Percentiles rank a stretch among this genome's conserved stretches.
Evolutionary conservation across 2,888 invertebrate species (phyloP).

Genomic region (Taphrorychus bicolor): DNA sequence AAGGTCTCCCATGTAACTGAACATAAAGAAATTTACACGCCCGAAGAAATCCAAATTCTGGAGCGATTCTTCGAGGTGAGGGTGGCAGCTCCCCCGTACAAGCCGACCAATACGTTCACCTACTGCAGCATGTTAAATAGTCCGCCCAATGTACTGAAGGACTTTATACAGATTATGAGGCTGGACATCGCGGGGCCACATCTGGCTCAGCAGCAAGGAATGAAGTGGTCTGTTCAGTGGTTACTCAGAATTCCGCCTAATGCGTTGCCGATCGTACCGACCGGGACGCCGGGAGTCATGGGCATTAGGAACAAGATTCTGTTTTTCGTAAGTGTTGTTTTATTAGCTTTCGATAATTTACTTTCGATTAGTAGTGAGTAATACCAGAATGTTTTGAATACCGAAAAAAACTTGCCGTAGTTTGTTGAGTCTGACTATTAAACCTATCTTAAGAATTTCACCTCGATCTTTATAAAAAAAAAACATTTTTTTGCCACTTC

Average conservation of each 20-base stretch:
- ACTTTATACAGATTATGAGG: slow-evolving; percentile 88
- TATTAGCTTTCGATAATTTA: background rate
- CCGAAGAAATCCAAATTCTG: slow-evolving; percentile 87
- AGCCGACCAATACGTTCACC: slow-evolving; percentile 85
- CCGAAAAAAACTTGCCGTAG: no score
- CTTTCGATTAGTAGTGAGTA: no score
- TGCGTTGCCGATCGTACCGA: slow-evolving; percentile 85
- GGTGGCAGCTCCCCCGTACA: slow-evolving; percentile 89
- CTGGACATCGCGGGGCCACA: slow-evolving; percentile 67
- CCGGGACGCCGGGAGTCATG: slow-evolving; percentile 86
- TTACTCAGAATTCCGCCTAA: slow-evolving; percentile 92
- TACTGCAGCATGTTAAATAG: slow-evolving; percentile 86
- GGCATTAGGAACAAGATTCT: slow-evolving; percentile 87
- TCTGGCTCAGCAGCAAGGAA: slow-evolving; percentile 67
- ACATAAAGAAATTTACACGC: slow-evolving; percentile 84
- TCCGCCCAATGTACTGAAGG: slow-evolving; percentile 86
- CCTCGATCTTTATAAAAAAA: no score
- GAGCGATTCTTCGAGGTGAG: slow-evolving; percentile 93
- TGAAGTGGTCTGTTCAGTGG: slow-evolving; percentile 91
- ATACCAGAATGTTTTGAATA: no score
- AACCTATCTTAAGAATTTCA: no score
- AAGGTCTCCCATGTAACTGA: slow-evolving; percentile 82
- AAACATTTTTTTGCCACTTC: no score
- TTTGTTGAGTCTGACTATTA: no score
- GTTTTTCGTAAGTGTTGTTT: slow-evolving; percentile 78